A percentile compares a stretch with the other conserved stretches of the same genome.
phyloP scores from a whole-genome alignment of 2,888 invertebrate species.

The Diplolepis rosae region DNA sequence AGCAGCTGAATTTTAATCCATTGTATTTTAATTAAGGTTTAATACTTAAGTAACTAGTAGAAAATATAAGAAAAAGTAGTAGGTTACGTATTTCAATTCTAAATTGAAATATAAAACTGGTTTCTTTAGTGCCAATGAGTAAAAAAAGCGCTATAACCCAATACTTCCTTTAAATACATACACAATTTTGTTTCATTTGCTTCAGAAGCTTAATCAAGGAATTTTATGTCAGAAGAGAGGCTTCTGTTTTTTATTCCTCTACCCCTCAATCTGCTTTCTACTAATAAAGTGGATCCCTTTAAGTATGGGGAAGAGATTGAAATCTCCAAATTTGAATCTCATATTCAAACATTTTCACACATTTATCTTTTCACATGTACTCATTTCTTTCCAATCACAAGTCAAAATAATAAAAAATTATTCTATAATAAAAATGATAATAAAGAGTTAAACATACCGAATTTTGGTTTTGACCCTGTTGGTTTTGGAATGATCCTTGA shows the following conservation, averaged over 20 bases:
- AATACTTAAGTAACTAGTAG: not conserved
- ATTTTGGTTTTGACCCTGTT: not conserved
- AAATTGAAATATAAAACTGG: not conserved
- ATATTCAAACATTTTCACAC: conserved; percentile 10
- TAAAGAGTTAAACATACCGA: not conserved
- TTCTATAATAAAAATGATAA: not conserved
- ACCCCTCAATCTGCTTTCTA: not conserved
- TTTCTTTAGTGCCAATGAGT: too few relatives aligned
- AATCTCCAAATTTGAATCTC: too few relatives aligned
- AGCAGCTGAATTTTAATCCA: conserved; percentile 21
- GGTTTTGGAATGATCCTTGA: conserved; percentile 16
- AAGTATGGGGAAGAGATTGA: not conserved
- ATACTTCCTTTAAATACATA: conserved; percentile 7
- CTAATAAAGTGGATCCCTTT: not conserved
- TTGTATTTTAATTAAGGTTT: not conserved
- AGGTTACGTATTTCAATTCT: not conserved
- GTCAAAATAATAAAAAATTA: not conserved
- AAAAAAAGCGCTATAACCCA: not conserved
- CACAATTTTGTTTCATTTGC: not conserved
- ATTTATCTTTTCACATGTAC: not conserved
- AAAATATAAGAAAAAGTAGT: conserved; percentile 20
- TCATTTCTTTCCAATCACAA: not conserved
- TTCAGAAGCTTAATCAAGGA: not conserved
- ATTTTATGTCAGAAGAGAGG: not conserved
- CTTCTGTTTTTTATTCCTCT: not conserved